phyloP scores from a whole-genome alignment of 1,140 invertebrate genomes.

The Parapsyche elsis region DNA sequence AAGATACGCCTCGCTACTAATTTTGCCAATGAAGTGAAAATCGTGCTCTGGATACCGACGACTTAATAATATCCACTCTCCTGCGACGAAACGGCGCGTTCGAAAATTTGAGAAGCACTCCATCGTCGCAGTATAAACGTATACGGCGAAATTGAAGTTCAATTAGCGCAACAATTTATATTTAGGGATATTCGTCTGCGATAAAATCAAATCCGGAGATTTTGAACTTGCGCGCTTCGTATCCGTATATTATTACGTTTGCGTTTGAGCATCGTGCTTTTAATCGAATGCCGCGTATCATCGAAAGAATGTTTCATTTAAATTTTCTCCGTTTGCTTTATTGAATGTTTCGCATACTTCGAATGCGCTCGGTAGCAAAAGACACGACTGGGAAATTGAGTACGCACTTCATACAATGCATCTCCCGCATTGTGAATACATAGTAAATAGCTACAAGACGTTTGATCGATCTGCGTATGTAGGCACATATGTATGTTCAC shows the following conservation, averaged over 20 bases:
- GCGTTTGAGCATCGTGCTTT: not conserved
- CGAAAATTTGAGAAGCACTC: no score
- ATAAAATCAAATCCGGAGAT: no score
- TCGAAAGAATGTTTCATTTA: conserved; percentile 22
- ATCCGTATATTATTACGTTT: no score
- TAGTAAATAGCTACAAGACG: no score
- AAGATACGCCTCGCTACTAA: conserved; percentile 37
- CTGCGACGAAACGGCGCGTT: not conserved
- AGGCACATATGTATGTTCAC: not conserved
- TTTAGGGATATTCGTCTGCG: no score
- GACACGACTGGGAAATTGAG: not conserved
- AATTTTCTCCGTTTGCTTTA: conserved; percentile 8
- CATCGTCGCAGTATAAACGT: no score
- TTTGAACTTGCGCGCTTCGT: no score
- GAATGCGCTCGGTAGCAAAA: not conserved
- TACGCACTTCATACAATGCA: not conserved
- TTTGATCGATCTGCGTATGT: not conserved
- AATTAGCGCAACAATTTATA: no score
- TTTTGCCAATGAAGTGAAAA: conserved; percentile 44
- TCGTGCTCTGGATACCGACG: conserved; percentile 37
- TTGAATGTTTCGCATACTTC: conserved; percentile 9
- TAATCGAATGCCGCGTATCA: not conserved
- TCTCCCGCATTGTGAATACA: not conserved
- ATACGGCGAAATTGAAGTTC: no score
- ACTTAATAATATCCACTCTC: conserved; percentile 16